These are phyloP conservation scores for Ictidomys tridecemlineatus DNA, from an alignment of 2,113 vertebrate genomes.

Conservation along the genomic window DNA sequence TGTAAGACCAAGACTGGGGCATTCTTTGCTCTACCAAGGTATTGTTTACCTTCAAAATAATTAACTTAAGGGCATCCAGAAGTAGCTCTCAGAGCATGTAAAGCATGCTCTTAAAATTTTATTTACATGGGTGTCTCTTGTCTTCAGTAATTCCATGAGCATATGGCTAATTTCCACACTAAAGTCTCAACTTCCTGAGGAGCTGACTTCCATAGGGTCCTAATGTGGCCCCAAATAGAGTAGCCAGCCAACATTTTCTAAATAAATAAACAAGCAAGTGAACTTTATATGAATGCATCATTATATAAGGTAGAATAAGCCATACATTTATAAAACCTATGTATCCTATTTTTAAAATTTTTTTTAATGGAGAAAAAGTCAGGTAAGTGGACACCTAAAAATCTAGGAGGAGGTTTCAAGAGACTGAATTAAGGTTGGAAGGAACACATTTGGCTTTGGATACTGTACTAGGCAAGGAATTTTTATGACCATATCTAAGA, in stretches of 20 bases:
- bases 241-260: not conserved
- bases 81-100: not conserved
- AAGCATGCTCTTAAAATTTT: not conserved
- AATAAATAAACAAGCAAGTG: not conserved
- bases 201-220: not conserved
- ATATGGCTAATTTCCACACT: not conserved
- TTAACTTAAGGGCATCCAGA: not conserved
- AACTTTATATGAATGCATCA: conserved; percentile 26
- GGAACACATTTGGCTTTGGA: not conserved
- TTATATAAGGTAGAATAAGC: not conserved
- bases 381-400: not conserved
- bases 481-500: conserved; percentile 36
- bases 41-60: not conserved
- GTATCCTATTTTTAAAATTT: not conserved
- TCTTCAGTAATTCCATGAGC: not conserved
- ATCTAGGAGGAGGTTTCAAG: not conserved
- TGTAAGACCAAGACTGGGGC: not conserved
- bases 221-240: not conserved
- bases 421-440: not conserved
- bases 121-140: not conserved
- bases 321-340: not conserved
- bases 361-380: not conserved
- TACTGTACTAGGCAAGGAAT: not conserved
- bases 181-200: not conserved
- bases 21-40: not conserved